phyloP scores from a whole-genome alignment of 2,888 invertebrate genomes.

The Pseudococcus jackbeardsleyi region DNA sequence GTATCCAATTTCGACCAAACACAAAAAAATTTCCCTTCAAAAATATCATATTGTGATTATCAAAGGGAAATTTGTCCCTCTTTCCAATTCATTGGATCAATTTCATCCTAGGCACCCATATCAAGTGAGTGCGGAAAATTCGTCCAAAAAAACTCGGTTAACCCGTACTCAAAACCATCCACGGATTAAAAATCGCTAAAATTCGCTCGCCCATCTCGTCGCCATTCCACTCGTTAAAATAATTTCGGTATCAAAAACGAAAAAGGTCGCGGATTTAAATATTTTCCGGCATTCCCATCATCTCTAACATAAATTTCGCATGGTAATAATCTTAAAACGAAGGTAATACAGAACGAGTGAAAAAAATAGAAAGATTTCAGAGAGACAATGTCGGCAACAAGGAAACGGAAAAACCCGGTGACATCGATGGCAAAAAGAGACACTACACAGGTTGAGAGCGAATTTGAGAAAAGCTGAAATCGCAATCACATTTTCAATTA shows the following conservation, averaged over 20 bases:
- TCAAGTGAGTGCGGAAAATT: too few species aligned
- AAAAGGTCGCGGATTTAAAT: background rate
- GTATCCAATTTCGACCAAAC: too few species aligned
- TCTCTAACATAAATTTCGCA: background rate
- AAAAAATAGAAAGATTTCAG: constrained; percentile 3
- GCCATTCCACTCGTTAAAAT: background rate
- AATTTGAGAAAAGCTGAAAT: constrained; percentile 45
- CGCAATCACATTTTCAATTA: constrained; percentile 64
- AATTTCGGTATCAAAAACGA: background rate
- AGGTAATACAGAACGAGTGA: constrained; percentile 20
- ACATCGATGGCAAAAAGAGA: constrained; percentile 31
- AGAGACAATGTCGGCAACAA: background rate
- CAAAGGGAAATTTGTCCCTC: too few species aligned
- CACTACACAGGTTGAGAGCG: constrained; percentile 11
- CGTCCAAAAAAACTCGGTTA: too few species aligned
- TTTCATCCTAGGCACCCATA: too few species aligned
- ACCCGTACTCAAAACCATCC: too few species aligned
- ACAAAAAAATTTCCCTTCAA: too few species aligned
- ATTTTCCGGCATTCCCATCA: background rate
- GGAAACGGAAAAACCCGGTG: background rate
- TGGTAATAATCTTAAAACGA: background rate
- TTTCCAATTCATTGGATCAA: too few species aligned
- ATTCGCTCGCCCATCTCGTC: too few species aligned
- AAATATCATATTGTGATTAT: too few species aligned
- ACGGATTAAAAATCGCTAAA: too few species aligned